Evolutionary conservation across 1,140 invertebrate genomes (phyloP).

Genomic region (Drosophila tropicalis): DNA sequence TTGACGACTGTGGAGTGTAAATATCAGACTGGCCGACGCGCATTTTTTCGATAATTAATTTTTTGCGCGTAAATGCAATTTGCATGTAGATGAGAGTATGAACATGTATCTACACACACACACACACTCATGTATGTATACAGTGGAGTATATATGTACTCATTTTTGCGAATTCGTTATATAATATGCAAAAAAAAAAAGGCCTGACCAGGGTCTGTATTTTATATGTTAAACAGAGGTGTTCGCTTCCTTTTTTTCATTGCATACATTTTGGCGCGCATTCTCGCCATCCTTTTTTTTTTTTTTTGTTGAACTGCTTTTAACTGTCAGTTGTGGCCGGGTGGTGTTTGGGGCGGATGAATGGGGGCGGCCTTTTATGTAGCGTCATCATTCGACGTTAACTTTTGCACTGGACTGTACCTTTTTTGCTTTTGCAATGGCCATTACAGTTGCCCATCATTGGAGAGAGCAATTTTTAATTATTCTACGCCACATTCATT

Average conservation of each 20-base stretch:
- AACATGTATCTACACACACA: slow-evolving; percentile 12
- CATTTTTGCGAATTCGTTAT: slow-evolving; percentile 25
- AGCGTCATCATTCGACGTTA: slow-evolving; percentile 10
- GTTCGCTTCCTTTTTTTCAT: slow-evolving; percentile 12
- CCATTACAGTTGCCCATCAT: slow-evolving; percentile 10
- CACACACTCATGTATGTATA: slow-evolving; percentile 2
- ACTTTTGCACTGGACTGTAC: slow-evolving; percentile 45
- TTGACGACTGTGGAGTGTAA: slow-evolving; percentile 10
- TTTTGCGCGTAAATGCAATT: slow-evolving; percentile 81
- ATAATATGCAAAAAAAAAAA: slow-evolving; percentile 25
- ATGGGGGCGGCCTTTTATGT: neutral
- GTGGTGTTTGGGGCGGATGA: neutral
- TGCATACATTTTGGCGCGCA: slow-evolving; percentile 61
- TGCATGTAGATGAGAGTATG: slow-evolving; percentile 63
- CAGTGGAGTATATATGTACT: slow-evolving; percentile 9
- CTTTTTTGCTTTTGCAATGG: slow-evolving; percentile 26
- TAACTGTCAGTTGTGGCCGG: neutral
- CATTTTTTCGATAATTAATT: slow-evolving; percentile 81
- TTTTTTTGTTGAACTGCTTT: no score
- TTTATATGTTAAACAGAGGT: slow-evolving; percentile 27
- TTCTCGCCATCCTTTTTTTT: slow-evolving; percentile 38
- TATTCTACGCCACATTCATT: neutral
- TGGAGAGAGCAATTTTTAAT: neutral
- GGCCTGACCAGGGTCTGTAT: slow-evolving; percentile 8
- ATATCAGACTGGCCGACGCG: slow-evolving; percentile 43